Percentiles rank a stretch among this genome's conserved stretches.
Conservation (phyloP, 2,888 invertebrate species). For the Oscheius sp. region DNA sequence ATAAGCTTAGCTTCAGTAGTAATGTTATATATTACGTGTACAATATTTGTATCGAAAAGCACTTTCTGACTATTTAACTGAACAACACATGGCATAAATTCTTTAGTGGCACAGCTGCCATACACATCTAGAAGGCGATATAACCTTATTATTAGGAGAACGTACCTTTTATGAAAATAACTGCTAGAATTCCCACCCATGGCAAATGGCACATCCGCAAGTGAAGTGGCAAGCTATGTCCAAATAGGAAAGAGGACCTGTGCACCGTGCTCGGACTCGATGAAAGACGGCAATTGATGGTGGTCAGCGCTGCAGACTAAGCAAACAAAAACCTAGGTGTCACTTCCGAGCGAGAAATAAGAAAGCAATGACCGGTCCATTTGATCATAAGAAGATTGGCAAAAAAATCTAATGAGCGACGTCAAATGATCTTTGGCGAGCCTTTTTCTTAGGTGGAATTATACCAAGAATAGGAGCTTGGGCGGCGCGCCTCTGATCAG, state of each 20-base stretch:
- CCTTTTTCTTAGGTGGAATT: neutral
- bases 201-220: conserved; percentile 21
- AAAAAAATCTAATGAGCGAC: conserved; percentile 16
- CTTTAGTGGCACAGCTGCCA: conserved; percentile 50
- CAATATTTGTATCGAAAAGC: conserved; percentile 60
- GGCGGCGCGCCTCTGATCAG: no score
- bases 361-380: conserved; percentile 34
- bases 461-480: no score
- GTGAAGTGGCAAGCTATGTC: neutral
- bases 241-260: conserved; percentile 11
- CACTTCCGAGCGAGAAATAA: conserved; percentile 36
- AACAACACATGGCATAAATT: conserved; percentile 59
- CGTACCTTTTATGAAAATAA: conserved; percentile 19
- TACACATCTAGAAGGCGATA: neutral
- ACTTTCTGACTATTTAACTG: conserved; percentile 54
- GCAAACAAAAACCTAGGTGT: conserved; percentile 37
- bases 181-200: neutral
- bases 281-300: conserved; percentile 34
- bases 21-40: conserved; percentile 59
- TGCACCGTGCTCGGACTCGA: conserved; percentile 25
- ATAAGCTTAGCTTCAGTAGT: conserved; percentile 60
- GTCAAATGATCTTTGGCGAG: conserved; percentile 6
- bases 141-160: neutral
- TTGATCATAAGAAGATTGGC: conserved; percentile 32
- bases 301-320: conserved; percentile 33